These are phyloP conservation scores for Chromis chromis DNA, from an alignment of 2,797 vertebrate genomes.

Conservation along the genomic window DNA sequence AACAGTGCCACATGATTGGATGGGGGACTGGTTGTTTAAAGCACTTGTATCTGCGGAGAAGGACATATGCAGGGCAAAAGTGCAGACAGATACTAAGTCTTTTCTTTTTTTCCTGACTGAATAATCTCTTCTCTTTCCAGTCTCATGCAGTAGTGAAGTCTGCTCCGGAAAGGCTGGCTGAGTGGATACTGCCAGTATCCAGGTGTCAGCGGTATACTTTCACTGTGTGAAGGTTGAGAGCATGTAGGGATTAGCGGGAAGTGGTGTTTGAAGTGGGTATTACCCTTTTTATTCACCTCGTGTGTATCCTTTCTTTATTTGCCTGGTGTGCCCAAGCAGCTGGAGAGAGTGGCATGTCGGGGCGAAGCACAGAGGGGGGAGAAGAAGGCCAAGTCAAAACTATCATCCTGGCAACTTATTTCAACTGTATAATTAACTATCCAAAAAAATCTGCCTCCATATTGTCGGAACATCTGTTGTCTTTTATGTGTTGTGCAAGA, in stretches of 20 bases:
- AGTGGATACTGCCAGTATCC: conserved; percentile 57
- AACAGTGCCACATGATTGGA: conserved; percentile 18
- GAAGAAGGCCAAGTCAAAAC: conserved; percentile 11
- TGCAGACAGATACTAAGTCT: conserved; percentile 31
- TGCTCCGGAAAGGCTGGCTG: conserved; percentile 52
- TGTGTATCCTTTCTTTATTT: conserved; percentile 67
- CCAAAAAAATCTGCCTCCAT: conserved; percentile 19
- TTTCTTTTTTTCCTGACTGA: conserved; percentile 24
- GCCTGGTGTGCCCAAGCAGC: conserved; percentile 30
- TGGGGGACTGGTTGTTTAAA: neutral
- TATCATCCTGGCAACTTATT: conserved; percentile 10
- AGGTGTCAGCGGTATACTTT: conserved; percentile 60
- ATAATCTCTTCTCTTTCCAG: conserved; percentile 44
- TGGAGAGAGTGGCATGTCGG: conserved; percentile 39
- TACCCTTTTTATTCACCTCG: conserved; percentile 67
- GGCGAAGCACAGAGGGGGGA: conserved; percentile 9
- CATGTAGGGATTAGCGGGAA: conserved; percentile 71
- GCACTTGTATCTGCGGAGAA: conserved; percentile 19
- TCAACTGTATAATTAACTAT: conserved; percentile 9
- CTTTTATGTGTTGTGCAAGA: neutral
- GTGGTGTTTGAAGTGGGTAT: conserved; percentile 74
- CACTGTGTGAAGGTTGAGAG: conserved; percentile 64
- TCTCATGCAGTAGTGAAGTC: conserved; percentile 46
- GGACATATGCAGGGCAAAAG: conserved; percentile 25
- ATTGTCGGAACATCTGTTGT: neutral